Conservation (phyloP, 2,888 invertebrate species). For the Blomia tropicalis region DNA sequence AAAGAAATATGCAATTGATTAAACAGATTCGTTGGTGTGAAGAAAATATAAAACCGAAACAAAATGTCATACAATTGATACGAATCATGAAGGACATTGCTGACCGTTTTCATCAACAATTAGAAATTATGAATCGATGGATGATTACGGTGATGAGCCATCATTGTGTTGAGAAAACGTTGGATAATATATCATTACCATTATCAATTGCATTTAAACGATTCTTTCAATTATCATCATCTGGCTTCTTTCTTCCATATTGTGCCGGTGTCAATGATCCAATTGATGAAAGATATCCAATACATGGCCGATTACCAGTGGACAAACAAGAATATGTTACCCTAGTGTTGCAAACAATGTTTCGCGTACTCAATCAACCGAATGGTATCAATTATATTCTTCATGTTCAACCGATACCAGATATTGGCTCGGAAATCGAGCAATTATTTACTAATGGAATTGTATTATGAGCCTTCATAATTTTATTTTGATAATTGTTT, state of each 20-base stretch:
- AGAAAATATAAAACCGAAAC: conserved; percentile 85
- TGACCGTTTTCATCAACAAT: conserved; percentile 61
- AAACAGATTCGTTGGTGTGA: conserved; percentile 95
- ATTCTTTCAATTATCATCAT: conserved; percentile 72
- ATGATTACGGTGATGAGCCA: conserved; percentile 88
- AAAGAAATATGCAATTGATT: conserved; percentile 78
- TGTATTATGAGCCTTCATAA: too few species aligned
- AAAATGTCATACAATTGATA: conserved; percentile 73
- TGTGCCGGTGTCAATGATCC: conserved; percentile 1
- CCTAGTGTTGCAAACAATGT: neutral
- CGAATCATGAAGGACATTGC: conserved; percentile 81
- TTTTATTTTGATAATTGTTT: too few species aligned
- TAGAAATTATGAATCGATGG: conserved; percentile 44
- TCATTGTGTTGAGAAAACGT: conserved; percentile 66
- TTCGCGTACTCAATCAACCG: neutral
- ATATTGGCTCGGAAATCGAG: too few species aligned
- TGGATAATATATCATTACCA: neutral
- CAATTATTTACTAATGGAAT: too few species aligned
- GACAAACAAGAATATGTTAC: neutral
- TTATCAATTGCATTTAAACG: conserved; percentile 60
- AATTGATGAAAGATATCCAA: neutral
- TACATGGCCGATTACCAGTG: neutral
- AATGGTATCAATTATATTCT: neutral
- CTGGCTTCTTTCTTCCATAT: conserved; percentile 74
- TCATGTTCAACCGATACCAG: too few species aligned